Evolutionary conservation across 2,888 invertebrate genomes (phyloP).

Genomic region (Meiosimyza decipiens): DNA sequence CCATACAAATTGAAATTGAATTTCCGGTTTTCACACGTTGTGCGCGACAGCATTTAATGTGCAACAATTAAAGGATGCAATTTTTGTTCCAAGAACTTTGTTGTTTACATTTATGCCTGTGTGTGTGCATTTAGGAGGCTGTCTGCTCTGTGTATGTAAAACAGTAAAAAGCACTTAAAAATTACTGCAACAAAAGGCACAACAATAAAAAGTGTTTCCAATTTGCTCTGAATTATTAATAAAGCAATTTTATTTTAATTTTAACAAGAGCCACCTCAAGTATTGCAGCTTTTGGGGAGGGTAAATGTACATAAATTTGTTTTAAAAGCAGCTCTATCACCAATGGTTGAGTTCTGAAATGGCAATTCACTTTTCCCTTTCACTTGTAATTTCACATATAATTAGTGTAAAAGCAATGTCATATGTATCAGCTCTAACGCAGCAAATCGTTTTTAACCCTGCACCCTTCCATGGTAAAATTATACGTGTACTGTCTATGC

Average conservation of each 20-base stretch:
- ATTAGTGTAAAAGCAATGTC: conserved; percentile 39
- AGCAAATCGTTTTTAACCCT: too few relatives aligned
- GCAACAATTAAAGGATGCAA: conserved; percentile 27
- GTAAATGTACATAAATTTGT: neutral
- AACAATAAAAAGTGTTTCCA: neutral
- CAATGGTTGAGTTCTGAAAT: neutral
- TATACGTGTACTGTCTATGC: too few relatives aligned
- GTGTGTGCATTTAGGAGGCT: conserved; percentile 39
- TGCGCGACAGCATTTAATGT: conserved; percentile 6
- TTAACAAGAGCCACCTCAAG: conserved; percentile 18
- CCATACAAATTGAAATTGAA: conserved; percentile 21
- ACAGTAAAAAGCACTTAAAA: conserved; percentile 46
- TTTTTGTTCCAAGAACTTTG: neutral
- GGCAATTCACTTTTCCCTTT: conserved; percentile 32
- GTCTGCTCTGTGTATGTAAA: conserved; percentile 42
- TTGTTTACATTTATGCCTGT: neutral
- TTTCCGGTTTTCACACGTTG: conserved; percentile 13
- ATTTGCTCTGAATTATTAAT: conserved; percentile 45
- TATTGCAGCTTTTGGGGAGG: neutral
- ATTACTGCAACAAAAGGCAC: conserved; percentile 28
- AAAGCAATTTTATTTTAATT: conserved; percentile 41
- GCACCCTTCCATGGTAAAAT: too few relatives aligned
- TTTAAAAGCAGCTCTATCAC: neutral
- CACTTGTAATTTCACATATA: conserved; percentile 17
- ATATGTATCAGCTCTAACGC: conserved; percentile 3